These are phyloP conservation scores for Eupristina koningsbergeri DNA, from an alignment of 1,140 invertebrate genomes.

Conservation along the genomic window DNA sequence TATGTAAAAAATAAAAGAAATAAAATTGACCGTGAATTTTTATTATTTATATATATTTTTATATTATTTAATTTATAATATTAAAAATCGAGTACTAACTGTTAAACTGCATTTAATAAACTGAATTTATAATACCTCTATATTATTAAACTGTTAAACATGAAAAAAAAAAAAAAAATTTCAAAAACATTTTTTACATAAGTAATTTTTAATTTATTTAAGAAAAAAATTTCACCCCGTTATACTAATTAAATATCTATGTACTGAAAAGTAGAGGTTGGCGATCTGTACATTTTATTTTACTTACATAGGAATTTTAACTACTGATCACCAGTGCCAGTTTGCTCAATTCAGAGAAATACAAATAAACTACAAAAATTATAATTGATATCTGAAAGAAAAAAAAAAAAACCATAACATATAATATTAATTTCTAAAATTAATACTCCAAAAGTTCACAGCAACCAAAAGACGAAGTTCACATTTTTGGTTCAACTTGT, in stretches of 20 bases:
- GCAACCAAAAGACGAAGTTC: slow-evolving; percentile 42
- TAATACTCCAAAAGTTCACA: slow-evolving; percentile 40
- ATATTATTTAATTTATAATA: too few relatives aligned
- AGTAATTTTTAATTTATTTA: slow-evolving; percentile 25
- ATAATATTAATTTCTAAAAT: slow-evolving; percentile 37
- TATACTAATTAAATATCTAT: slow-evolving; percentile 16
- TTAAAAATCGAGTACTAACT: too few relatives aligned
- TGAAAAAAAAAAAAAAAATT: not conserved
- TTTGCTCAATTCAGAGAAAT: slow-evolving; percentile 51
- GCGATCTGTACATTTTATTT: slow-evolving; percentile 28
- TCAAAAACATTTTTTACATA: not conserved
- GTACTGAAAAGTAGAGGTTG: slow-evolving; percentile 12
- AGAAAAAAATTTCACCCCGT: not conserved
- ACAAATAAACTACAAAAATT: slow-evolving; percentile 64
- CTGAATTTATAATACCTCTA: not conserved
- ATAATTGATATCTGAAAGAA: slow-evolving; percentile 63
- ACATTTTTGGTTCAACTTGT: slow-evolving; percentile 22
- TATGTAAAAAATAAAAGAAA: too few relatives aligned
- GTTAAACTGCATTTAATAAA: too few relatives aligned
- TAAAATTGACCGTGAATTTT: too few relatives aligned
- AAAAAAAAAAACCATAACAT: slow-evolving; percentile 42
- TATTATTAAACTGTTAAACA: not conserved
- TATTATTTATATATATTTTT: too few relatives aligned
- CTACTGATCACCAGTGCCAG: slow-evolving; percentile 58
- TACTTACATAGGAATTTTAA: slow-evolving; percentile 49